Base-by-base conservation (phyloP, 2,113 vertebrate species). In the Cromileptes altivelis region DNA sequence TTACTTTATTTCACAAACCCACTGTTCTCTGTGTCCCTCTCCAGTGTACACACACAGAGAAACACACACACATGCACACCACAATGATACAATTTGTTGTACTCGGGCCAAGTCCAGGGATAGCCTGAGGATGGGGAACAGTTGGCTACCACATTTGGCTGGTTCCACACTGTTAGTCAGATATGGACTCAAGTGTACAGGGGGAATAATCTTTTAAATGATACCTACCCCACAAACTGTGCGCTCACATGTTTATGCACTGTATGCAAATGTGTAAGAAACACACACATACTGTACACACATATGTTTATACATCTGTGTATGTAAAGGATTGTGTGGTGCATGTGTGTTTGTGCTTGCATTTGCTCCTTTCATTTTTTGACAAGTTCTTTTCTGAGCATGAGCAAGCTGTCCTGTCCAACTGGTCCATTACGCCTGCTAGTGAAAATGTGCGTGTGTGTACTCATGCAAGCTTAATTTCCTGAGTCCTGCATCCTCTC, bases 161-260 rank as follows among this genome's bases (percentile, higher is more conserved):
- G 91, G 94, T 94, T 95, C 94, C 93, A 94, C 89, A 82, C 94
- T 90, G 93, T 93, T 96, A 94, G 93, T 90, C 94, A 94, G 93
- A 92, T 90, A 93, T 93, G 88, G 84, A 92, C 91, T 92, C 86
- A 85, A 85, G 88, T 91, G 93, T 89, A 87, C 68, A 86, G 78
- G 90, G 94, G 91, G 92, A 92, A 88, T 84, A 69, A 65, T 85
- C 85, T 89, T 90, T 91, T 87, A 94, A 94, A 94, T 90, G 90
- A 93, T 94, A 94, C 92, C 92, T 93, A 82, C 80, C 67, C 70
- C 80, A 65, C 72, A 76, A 77, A 72, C 77, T 85, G 33, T 53
- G 62, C 30, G 37, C 82, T 83, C 49, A 58, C 58, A 40, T 78
- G 57, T 80, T 72, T 87, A 57, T 78, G 33, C 56, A 37, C 52